These are phyloP conservation scores for Macrostomum lignano DNA, from an alignment of 1,140 invertebrate species.

Conservation along the genomic window DNA sequence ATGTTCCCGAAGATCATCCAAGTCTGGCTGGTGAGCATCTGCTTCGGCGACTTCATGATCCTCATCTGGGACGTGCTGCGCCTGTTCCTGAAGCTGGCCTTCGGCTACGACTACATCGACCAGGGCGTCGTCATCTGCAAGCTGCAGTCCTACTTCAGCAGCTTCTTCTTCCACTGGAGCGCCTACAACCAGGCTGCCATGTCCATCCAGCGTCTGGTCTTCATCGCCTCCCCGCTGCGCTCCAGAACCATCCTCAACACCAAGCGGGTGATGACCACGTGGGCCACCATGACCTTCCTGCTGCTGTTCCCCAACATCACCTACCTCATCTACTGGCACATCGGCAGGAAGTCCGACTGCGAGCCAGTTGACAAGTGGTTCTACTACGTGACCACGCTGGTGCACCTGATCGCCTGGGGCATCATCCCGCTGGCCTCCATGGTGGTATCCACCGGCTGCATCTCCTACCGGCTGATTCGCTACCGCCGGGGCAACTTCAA, in stretches of 20 bases:
- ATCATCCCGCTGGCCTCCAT: neutral
- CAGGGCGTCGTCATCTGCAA: neutral
- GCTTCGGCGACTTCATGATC: conserved; percentile 1
- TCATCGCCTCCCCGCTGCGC: neutral
- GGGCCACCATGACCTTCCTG: neutral
- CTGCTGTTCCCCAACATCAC: neutral
- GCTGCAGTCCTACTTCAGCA: neutral
- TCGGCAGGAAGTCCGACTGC: neutral
- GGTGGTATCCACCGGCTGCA: neutral
- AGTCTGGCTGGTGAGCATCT: conserved; percentile 2
- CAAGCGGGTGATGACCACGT: neutral
- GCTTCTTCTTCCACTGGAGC: neutral
- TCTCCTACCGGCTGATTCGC: conserved; percentile 1
- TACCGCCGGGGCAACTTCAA: neutral
- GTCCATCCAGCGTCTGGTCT: neutral
- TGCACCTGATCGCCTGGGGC: neutral
- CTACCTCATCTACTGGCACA: conserved; percentile 1
- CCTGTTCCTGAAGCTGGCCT: neutral
- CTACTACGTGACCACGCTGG: neutral
- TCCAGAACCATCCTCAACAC: neutral
- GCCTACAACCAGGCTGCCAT: neutral
- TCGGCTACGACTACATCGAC: neutral
- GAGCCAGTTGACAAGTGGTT: neutral
- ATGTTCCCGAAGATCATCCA: neutral
- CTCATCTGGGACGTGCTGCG: neutral